Evolutionary conservation across 2,888 invertebrate species (phyloP), one percentile per base, ranked within the genome.

Genomic region (Hydroisotoma schaefferi): DNA sequence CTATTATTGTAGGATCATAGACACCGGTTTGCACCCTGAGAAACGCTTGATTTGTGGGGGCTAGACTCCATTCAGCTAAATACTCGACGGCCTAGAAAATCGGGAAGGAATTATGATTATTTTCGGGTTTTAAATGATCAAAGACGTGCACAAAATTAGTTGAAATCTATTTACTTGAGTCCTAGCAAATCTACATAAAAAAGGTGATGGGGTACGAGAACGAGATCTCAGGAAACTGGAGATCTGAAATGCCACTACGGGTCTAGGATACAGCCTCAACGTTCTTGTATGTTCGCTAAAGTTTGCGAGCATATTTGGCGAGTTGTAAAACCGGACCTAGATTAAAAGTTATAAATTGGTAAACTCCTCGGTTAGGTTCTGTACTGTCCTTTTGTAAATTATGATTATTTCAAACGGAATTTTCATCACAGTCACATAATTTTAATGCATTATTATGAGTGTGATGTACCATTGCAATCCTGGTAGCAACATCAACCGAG

Each of bases 221-320:
- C 99, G 82, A 8, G 98, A 98, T 63, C 97, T 83, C 12, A 99
- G 81, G 76, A 98, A 98, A 75, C 94, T 94, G 78, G 94, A 91
- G 74, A 94, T 90, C 80, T 99, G 99, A 75, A 99, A 94, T 4
- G 99, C 98, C 3, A 99, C 99, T 2, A 99, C 99, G 0, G 99
- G 98, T 56, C 99, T 82, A 1, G 99, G 99, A 78, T 98, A 99
- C 1, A 99, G 80, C 0, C 99, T 83, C 61, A 99, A 79, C 0
- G 97, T 99, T 59, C 99, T 83, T 1, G 98, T 98, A 78, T 99
- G 98, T 75, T 99, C 99, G 71, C 91, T 88, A 76, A 99, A 98
- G 77, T 99, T 97, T 0, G 94, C 97, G 73, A 99, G 79, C 10
- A 95, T 85, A 76, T 98, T 99, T 75, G 94, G 88, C 0, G 98